Conservation (phyloP, 2,888 invertebrate genomes). For the Coenonympha arcania region DNA sequence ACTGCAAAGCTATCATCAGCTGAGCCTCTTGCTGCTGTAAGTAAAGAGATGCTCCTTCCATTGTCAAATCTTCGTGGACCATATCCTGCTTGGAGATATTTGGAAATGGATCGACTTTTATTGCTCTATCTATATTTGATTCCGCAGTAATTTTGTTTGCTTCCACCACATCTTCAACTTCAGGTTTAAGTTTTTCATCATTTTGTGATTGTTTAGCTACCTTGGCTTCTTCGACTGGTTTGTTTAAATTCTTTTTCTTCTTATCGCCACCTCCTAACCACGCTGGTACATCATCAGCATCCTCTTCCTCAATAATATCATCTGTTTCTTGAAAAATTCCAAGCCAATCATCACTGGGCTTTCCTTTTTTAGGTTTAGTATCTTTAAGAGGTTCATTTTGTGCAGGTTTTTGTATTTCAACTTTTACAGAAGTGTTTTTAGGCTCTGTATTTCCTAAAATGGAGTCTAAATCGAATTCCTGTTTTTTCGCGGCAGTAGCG, state of each 20-base stretch:
- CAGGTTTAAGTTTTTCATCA: constrained; percentile 17
- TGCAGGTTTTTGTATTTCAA: constrained; percentile 32
- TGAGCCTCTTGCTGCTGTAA: constrained; percentile 78
- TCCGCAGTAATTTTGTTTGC: constrained; percentile 25
- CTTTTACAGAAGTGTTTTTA: constrained; percentile 40
- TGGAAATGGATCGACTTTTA: constrained; percentile 24
- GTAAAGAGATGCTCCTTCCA: constrained; percentile 71
- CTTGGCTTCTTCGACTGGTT: constrained; percentile 27
- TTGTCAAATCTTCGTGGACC: constrained; percentile 58
- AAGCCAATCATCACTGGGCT: constrained; percentile 60
- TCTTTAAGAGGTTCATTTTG: constrained; percentile 38
- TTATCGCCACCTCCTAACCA: constrained; percentile 54
- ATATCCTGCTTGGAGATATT: constrained; percentile 34
- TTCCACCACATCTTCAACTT: constrained; percentile 19
- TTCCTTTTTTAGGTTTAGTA: constrained; percentile 41
- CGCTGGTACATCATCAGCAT: constrained; percentile 52
- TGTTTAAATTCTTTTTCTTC: constrained; percentile 42
- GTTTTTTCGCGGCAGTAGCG: constrained; percentile 42
- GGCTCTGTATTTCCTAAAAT: constrained; percentile 49
- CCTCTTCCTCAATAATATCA: constrained; percentile 40
- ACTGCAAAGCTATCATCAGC: constrained; percentile 74
- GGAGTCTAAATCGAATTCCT: constrained; percentile 56
- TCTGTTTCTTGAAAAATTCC: constrained; percentile 62
- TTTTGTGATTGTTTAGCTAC: background rate
- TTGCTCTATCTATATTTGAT: constrained; percentile 17